These are phyloP conservation scores for Emydocephalus ijimae DNA, from an alignment of 2,113 vertebrate genomes.

Conservation along the genomic window DNA sequence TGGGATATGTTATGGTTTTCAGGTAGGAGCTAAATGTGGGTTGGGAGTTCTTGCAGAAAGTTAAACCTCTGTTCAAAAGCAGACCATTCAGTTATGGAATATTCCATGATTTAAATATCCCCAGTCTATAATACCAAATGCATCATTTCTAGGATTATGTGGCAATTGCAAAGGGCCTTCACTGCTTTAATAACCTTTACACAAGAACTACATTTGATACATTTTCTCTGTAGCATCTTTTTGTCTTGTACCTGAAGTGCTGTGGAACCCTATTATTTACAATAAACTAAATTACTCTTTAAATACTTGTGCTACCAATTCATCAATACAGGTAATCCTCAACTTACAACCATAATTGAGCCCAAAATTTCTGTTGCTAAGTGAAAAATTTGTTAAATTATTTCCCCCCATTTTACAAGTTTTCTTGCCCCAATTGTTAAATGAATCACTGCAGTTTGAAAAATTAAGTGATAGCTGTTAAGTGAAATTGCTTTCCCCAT, in stretches of 20 bases:
- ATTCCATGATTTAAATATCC: background rate
- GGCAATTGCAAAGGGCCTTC: background rate
- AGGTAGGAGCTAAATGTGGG: background rate
- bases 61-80: background rate
- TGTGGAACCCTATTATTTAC: background rate
- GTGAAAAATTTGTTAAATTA: too few relatives aligned
- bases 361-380: too few relatives aligned
- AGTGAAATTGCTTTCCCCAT: too few relatives aligned
- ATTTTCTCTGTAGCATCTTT: background rate
- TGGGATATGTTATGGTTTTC: background rate
- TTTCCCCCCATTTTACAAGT: too few relatives aligned
- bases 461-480: too few relatives aligned
- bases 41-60: background rate
- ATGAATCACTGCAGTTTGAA: too few relatives aligned
- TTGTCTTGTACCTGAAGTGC: background rate
- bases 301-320: background rate
- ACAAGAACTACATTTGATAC: background rate
- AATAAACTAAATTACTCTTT: background rate
- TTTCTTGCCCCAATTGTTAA: too few relatives aligned
- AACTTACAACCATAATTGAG: too few relatives aligned
- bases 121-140: background rate
- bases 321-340: background rate
- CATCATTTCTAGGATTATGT: background rate
- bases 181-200: background rate
- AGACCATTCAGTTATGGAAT: background rate